Evolutionary conservation across 2,888 invertebrate species (phyloP).

Genomic region (Drosophila meridiana): DNA sequence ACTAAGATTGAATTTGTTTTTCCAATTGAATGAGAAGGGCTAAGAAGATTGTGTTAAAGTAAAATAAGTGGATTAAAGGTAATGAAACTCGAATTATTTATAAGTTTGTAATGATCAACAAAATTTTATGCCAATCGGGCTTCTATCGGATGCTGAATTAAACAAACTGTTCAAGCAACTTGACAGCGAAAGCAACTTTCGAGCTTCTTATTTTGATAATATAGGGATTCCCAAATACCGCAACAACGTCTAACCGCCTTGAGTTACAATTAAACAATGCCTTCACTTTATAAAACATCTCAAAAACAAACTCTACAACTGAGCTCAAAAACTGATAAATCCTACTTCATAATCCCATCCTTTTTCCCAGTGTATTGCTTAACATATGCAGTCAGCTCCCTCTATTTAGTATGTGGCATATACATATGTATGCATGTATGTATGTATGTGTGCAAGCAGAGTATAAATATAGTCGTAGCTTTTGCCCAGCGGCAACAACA

Average conservation of each 20-base stretch:
- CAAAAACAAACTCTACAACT: too few species aligned
- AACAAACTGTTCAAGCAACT: not conserved
- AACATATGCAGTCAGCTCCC: conserved; percentile 18
- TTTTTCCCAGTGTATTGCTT: conserved; percentile 33
- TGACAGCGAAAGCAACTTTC: not conserved
- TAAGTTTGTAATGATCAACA: too few species aligned
- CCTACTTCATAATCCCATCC: not conserved
- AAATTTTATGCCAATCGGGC: too few species aligned
- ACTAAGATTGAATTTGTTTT: not conserved
- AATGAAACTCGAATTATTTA: too few species aligned
- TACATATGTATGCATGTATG: not conserved
- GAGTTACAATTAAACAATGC: not conserved
- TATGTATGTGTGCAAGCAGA: conserved; percentile 10
- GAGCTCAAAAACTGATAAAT: not conserved
- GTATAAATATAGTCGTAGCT: conserved; percentile 56
- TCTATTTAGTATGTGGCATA: not conserved
- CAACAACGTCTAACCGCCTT: not conserved
- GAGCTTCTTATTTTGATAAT: not conserved
- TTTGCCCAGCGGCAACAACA: conserved; percentile 68
- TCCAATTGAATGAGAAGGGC: not conserved
- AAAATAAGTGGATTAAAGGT: not conserved
- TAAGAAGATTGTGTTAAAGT: not conserved
- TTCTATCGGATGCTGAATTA: not conserved
- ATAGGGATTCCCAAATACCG: not conserved
- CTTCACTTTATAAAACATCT: too few species aligned